phyloP scores from a whole-genome alignment of 1,140 invertebrate genomes.

The Pseudomyrmex cubaensis region DNA sequence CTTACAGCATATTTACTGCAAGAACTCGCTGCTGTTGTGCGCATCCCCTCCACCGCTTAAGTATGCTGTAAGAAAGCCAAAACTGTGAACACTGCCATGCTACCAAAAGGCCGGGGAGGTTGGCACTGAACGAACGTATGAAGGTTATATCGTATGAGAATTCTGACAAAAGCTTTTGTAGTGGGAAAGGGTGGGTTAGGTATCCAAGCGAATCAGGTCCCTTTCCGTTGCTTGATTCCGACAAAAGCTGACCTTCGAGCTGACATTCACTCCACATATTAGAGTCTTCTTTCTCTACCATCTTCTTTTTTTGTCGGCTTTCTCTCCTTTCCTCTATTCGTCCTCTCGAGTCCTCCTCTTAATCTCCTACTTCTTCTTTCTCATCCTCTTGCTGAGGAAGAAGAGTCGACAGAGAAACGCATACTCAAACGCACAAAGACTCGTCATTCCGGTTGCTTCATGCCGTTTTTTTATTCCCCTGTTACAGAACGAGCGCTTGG shows the following conservation, averaged over 20 bases:
- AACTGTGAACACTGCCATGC: too few species aligned
- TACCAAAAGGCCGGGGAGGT: too few species aligned
- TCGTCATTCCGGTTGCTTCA: conserved; percentile 75
- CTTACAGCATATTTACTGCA: too few species aligned
- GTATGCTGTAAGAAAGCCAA: too few species aligned
- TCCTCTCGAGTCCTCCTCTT: conserved; percentile 25
- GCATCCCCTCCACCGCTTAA: too few species aligned
- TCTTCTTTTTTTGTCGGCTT: conserved; percentile 51
- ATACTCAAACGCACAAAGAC: conserved; percentile 76
- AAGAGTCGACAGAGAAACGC: conserved; percentile 53
- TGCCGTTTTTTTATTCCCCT: conserved; percentile 65
- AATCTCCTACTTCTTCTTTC: conserved; percentile 41
- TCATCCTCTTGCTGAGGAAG: conserved; percentile 22
- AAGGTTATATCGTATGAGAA: too few species aligned
- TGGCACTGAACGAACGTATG: too few species aligned
- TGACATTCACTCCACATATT: conserved; percentile 83
- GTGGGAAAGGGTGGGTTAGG: neutral
- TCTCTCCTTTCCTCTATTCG: conserved; percentile 56
- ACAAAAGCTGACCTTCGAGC: conserved; percentile 85
- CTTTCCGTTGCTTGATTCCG: conserved; percentile 67
- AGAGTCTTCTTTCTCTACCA: conserved; percentile 46
- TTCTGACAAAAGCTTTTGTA: conserved; percentile 8
- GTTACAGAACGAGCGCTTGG: conserved; percentile 38
- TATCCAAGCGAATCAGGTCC: neutral
- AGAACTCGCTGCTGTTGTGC: too few species aligned